Conservation (phyloP, 2,888 invertebrate species). For the Sinhomidia bicolor region DNA sequence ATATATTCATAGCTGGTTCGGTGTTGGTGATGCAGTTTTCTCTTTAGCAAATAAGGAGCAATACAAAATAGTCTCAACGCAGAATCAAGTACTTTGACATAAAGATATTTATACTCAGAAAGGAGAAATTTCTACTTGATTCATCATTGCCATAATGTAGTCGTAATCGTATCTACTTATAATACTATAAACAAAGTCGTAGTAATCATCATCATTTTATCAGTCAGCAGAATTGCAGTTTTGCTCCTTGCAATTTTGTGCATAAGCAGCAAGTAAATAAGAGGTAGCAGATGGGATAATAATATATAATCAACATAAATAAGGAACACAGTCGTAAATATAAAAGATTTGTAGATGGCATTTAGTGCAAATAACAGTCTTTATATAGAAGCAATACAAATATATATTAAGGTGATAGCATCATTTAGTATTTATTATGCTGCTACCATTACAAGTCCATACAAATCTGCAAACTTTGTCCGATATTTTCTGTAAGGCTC, state of each 20-base stretch:
- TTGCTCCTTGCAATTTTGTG: not conserved
- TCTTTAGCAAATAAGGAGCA: not conserved
- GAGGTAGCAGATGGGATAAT: not conserved
- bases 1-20: not conserved
- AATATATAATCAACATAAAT: conserved; percentile 15
- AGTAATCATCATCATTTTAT: conserved; percentile 13
- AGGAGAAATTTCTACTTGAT: conserved; percentile 6
- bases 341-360: conserved; percentile 10
- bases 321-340: not conserved
- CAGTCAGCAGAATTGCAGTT: not conserved
- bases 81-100: not conserved
- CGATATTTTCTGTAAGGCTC: conserved; percentile 2
- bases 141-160: not conserved
- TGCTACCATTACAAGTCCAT: not conserved
- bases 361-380: not conserved
- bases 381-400: conserved; percentile 6
- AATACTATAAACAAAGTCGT: not conserved
- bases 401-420: not conserved
- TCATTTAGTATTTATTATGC: not conserved
- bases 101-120: not conserved
- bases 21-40: not conserved
- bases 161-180: not conserved
- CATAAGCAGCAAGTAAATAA: not conserved
- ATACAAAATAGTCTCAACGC: conserved; percentile 3
- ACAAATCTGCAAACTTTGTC: not conserved